phyloP scores from a whole-genome alignment of 2,888 invertebrate genomes.

The Cantharis rufa region DNA sequence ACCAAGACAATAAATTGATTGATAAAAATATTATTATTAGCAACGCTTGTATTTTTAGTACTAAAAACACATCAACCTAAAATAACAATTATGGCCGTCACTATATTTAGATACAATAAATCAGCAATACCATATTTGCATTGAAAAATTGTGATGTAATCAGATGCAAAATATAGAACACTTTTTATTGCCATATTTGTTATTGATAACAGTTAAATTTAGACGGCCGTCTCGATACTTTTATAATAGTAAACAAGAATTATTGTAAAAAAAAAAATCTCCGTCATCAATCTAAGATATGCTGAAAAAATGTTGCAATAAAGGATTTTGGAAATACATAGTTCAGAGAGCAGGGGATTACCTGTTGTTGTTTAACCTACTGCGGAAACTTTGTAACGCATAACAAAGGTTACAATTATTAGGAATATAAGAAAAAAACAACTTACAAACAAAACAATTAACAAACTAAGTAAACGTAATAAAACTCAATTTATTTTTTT shows the following conservation, averaged over 20 bases:
- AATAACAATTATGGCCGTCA: conserved; percentile 24
- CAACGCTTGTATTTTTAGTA: conserved; percentile 17
- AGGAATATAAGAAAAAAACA: not conserved
- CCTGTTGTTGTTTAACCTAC: not conserved
- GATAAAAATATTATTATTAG: conserved; percentile 23
- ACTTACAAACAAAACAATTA: too few relatives aligned
- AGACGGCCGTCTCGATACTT: conserved; percentile 9
- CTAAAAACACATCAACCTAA: conserved; percentile 13
- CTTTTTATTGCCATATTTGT: conserved; percentile 19
- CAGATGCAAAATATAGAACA: not conserved
- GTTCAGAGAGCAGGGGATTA: not conserved
- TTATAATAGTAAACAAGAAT: conserved; percentile 6
- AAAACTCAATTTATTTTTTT: too few relatives aligned
- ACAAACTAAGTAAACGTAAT: too few relatives aligned
- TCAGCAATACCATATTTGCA: conserved; percentile 13
- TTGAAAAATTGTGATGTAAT: conserved; percentile 12
- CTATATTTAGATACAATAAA: conserved; percentile 19
- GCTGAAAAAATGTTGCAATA: too few relatives aligned
- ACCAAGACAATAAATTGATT: conserved; percentile 21
- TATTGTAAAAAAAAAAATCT: not conserved
- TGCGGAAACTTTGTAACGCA: not conserved
- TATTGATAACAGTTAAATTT: conserved; percentile 23
- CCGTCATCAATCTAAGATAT: not conserved
- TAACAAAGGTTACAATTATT: not conserved
- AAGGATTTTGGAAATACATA: not conserved